These are phyloP conservation scores for Neofelis nebulosa DNA, from an alignment of 2,113 vertebrate species.

Conservation along the genomic window DNA sequence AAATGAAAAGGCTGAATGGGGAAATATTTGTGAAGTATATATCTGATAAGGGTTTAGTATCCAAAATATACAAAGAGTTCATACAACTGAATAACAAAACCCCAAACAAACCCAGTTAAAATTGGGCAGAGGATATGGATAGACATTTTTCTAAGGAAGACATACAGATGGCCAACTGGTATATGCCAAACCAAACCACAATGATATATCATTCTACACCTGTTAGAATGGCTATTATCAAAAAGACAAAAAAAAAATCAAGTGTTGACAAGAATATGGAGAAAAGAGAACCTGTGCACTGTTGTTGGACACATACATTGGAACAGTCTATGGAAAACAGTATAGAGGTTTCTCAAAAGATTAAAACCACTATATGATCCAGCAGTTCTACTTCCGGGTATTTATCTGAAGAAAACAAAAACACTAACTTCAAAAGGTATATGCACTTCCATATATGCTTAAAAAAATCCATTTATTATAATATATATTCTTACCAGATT, in stretches of 20 bases:
- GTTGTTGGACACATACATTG: background rate
- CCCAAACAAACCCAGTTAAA: background rate
- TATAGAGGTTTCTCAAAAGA: background rate
- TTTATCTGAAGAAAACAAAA: background rate
- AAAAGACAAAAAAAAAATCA: background rate
- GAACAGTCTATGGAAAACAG: background rate
- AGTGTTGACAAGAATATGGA: background rate
- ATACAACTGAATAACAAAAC: background rate
- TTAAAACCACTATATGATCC: background rate
- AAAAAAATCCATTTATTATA: background rate
- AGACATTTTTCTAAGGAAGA: background rate
- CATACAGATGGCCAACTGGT: background rate
- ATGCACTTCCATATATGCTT: background rate
- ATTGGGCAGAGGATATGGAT: background rate
- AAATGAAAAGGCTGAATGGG: background rate
- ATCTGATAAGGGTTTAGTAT: background rate
- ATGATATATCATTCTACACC: background rate
- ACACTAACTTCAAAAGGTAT: background rate
- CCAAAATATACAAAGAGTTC: background rate
- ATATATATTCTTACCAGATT: background rate
- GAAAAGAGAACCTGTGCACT: background rate
- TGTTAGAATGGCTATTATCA: background rate
- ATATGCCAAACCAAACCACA: background rate
- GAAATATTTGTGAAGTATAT: background rate
- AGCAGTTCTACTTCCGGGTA: background rate